Percentiles rank a stretch among this genome's conserved stretches.
phyloP scores from a whole-genome alignment of 1,140 invertebrate genomes.

The Proctacanthus coquilletti region DNA sequence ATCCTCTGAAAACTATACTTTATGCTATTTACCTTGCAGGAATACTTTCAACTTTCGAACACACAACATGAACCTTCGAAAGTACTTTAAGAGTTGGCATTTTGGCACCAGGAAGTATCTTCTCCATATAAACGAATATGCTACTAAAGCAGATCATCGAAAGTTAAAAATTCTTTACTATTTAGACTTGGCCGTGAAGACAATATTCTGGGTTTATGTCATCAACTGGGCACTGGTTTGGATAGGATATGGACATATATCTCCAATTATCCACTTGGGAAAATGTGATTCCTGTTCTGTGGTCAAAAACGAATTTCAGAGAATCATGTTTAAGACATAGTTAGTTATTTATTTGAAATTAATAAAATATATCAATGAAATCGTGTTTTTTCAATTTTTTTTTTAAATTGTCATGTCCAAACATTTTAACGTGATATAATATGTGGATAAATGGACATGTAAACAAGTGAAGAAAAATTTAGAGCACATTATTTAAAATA shows the following conservation, averaged over 20 bases:
- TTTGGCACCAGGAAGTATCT: neutral
- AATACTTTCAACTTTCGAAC: neutral
- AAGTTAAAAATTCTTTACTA: neutral
- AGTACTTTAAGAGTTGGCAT: neutral
- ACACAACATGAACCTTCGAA: neutral
- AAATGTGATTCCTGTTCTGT: neutral
- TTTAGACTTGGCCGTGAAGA: neutral
- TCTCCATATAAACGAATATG: neutral
- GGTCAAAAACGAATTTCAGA: too few relatives aligned
- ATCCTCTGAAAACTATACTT: too few relatives aligned
- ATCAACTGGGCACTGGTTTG: neutral
- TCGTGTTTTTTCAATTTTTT: too few relatives aligned
- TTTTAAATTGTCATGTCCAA: too few relatives aligned
- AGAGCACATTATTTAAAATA: too few relatives aligned
- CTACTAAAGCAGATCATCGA: neutral
- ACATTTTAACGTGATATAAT: too few relatives aligned
- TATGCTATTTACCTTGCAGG: too few relatives aligned
- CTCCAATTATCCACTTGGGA: neutral
- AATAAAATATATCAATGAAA: too few relatives aligned
- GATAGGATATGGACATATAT: neutral
- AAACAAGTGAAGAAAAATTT: too few relatives aligned
- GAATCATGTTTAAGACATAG: too few relatives aligned
- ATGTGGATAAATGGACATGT: too few relatives aligned
- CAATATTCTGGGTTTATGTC: neutral
- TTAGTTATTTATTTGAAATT: too few relatives aligned